Base-by-base conservation (phyloP, 2,888 invertebrate genomes). In the Tinea trinotella region DNA sequence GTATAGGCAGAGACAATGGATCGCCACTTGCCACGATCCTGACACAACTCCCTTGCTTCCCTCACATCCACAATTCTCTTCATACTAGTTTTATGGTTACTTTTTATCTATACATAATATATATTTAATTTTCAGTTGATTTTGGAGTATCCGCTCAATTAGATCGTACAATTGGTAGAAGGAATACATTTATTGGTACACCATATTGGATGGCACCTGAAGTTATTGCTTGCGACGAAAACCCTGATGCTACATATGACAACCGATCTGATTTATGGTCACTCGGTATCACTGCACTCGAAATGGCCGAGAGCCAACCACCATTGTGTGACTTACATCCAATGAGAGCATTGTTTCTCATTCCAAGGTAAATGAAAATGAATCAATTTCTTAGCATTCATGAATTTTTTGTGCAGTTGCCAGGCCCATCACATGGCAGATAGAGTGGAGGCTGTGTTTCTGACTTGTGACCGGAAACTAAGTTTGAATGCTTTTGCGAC, bases 221-320 rank as follows among this genome's bases (percentile, higher is more conserved):
- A 88, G 99, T 99, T 50, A 99, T 99, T 70, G 99, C 99, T 55
- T 99, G 99, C 83, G 99, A 99, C 85, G 99, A 99, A 84, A 99
- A 99, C 86, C 97, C 98, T 50, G 99, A 99, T 75, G 99, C 99
- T 57, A 99, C 99, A 15, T 99, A 99, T 73, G 99, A 99, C 86
- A 98, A 98, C 88, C 92, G 96, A 67, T 95, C 94, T 65, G 96
- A 96, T 82, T 88, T 96, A 58, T 95, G 95, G 95, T 95, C 94
- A 50, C 88, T 95, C 61, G 96, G 99, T 68, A 99, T 99, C 70
- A 99, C 99, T 56, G 97, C 99, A 53, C 89, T 99, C 60, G 99
- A 99, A 89, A 99, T 99, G 99, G 99, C 99, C 56, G 99, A 99
- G 88, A 97, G 97, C 67, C 98, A 98, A 84, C 99, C 99, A 59